Evolutionary conservation across 2,113 vertebrate species (phyloP).

Genomic region (Motacilla alba): DNA sequence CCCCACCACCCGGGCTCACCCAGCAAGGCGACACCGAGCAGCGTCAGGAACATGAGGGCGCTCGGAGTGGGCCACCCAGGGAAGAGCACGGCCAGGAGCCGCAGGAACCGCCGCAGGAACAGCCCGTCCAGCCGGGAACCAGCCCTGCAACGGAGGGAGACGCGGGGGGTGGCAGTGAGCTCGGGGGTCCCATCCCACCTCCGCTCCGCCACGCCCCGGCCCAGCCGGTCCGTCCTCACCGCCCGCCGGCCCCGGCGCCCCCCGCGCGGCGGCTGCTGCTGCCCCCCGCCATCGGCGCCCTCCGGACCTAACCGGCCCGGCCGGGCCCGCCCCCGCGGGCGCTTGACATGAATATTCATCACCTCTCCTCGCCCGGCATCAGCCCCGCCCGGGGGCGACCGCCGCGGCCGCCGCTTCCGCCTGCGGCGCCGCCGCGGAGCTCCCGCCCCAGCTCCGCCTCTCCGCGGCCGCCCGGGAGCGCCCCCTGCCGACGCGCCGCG

Average conservation of each 20-base stretch:
- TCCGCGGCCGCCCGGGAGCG: neutral
- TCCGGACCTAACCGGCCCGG: too few relatives aligned
- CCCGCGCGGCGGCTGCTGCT: neutral
- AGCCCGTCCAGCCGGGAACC: constrained; percentile 79
- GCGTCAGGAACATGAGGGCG: constrained; percentile 88
- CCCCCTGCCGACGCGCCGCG: neutral
- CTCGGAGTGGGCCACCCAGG: constrained; percentile 81
- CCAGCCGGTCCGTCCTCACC: neutral
- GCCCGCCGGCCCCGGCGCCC: neutral
- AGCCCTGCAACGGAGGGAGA: constrained; percentile 55
- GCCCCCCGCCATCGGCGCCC: neutral
- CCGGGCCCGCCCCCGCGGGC: neutral
- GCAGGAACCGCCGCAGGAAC: constrained; percentile 83
- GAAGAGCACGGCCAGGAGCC: constrained; percentile 87
- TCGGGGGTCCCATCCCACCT: neutral
- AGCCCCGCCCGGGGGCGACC: neutral
- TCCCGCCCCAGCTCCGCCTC: too few relatives aligned
- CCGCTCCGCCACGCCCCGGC: neutral
- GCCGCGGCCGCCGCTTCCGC: neutral
- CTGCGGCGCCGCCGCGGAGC: neutral
- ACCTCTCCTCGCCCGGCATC: neutral
- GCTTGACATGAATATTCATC: neutral
- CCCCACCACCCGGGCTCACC: constrained; percentile 70
- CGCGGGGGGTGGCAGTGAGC: neutral
- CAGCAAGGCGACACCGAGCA: constrained; percentile 83